Conservation (phyloP, 2,888 invertebrate species). For the Diarsia rubi region DNA sequence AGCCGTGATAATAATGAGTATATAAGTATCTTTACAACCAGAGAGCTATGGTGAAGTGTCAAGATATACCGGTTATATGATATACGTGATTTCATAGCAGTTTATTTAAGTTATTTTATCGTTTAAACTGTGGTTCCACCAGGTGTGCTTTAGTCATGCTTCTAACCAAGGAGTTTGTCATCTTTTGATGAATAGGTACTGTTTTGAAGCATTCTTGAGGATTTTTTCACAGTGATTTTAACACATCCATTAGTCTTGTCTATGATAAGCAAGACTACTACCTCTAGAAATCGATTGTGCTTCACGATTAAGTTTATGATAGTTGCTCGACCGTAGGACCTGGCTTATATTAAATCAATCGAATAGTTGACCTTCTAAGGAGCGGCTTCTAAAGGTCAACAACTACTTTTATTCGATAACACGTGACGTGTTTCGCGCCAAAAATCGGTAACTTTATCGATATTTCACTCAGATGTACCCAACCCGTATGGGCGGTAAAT, state of each 20-base stretch:
- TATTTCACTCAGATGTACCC: no score
- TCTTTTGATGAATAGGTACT: not conserved
- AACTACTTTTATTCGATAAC: not conserved
- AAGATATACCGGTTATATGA: not conserved
- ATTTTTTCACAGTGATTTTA: not conserved
- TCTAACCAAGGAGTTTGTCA: conserved; percentile 31
- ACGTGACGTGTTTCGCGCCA: not conserved
- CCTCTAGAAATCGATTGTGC: no score
- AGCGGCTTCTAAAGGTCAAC: conserved; percentile 13
- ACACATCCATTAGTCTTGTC: no score
- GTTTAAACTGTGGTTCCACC: conserved; percentile 11
- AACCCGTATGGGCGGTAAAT: no score
- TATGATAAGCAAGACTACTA: no score
- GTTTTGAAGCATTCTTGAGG: not conserved
- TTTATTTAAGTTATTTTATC: conserved; percentile 42
- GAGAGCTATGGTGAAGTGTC: not conserved
- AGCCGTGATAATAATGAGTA: not conserved
- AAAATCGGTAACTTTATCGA: not conserved
- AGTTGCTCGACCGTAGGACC: not conserved
- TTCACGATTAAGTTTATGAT: not conserved
- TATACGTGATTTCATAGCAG: conserved; percentile 5
- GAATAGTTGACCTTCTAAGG: conserved; percentile 2
- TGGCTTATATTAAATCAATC: not conserved
- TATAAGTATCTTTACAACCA: not conserved
- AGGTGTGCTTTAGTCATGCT: conserved; percentile 53